Conservation (phyloP, 2,113 vertebrate species). For the Archocentrus centrarchus region DNA sequence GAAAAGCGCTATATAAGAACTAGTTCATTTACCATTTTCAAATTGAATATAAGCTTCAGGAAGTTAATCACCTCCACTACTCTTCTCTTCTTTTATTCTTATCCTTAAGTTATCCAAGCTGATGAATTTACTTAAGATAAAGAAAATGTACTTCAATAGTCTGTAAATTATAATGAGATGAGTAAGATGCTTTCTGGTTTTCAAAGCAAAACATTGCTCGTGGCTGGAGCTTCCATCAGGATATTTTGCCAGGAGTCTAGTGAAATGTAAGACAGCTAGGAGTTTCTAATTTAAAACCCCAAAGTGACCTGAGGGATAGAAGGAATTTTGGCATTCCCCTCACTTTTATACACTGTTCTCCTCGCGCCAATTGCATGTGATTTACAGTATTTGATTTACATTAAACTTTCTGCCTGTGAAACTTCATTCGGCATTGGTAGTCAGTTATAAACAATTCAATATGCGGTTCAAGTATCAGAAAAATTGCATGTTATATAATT, state of each 20-base stretch:
- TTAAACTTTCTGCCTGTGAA: slow-evolving; percentile 8
- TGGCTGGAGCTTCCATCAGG: slow-evolving; percentile 2
- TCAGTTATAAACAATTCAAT: too few species aligned
- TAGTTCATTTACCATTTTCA: too few species aligned
- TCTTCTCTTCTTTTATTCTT: background rate
- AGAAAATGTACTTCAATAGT: slow-evolving; percentile 22
- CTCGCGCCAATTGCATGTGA: slow-evolving; percentile 1
- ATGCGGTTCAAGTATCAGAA: too few species aligned
- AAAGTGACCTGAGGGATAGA: slow-evolving; percentile 50
- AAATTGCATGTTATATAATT: too few species aligned
- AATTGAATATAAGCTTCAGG: background rate
- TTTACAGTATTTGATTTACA: slow-evolving; percentile 13
- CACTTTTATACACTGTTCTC: slow-evolving; percentile 14
- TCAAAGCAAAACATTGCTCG: slow-evolving; percentile 25
- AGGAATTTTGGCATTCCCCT: slow-evolving; percentile 45
- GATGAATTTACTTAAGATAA: background rate
- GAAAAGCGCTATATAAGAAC: too few species aligned
- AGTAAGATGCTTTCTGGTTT: slow-evolving; percentile 26
- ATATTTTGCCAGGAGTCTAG: slow-evolving; percentile 20
- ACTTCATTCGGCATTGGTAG: slow-evolving; percentile 14
- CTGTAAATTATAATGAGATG: slow-evolving; percentile 42
- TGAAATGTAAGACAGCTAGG: slow-evolving; percentile 30
- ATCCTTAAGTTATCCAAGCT: background rate
- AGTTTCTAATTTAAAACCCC: slow-evolving; percentile 41
- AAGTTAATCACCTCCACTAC: background rate